Evolutionary conservation across 1,140 invertebrate species (phyloP).

Genomic region (Ctenoplectra terminalis): DNA sequence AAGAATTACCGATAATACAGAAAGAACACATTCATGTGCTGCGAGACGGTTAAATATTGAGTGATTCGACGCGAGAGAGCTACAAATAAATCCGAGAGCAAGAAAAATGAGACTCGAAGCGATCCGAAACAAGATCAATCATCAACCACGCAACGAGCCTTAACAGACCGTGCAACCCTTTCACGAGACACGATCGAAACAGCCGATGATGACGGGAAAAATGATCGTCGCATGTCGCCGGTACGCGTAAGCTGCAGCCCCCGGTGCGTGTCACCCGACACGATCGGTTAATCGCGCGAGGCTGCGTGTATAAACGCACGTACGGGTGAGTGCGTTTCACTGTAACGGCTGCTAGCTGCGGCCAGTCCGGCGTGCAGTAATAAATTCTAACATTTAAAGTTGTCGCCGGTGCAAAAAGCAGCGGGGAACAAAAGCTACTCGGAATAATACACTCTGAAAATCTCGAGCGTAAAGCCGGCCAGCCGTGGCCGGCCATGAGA

Average conservation of each 20-base stretch:
- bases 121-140: neutral
- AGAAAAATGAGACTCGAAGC: neutral
- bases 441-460: conserved; percentile 27
- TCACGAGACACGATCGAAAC: neutral
- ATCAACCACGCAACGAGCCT: neutral
- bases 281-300: conserved; percentile 57
- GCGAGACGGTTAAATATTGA: no score
- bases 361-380: conserved; percentile 36
- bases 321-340: conserved; percentile 61
- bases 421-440: neutral
- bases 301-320: conserved; percentile 29
- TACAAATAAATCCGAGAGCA: neutral
- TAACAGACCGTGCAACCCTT: conserved; percentile 1
- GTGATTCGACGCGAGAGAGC: no score
- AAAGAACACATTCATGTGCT: no score
- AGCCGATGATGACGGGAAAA: neutral
- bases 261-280: conserved; percentile 18
- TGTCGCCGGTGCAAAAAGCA: conserved; percentile 1
- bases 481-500: neutral
- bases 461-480: conserved; percentile 22
- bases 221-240: conserved; percentile 3
- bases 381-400: conserved; percentile 65
- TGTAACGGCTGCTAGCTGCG: conserved; percentile 48
- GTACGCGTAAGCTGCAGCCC: neutral
- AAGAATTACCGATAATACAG: no score